Conservation (phyloP, 2,888 invertebrate species). For the Salticus scenicus region DNA sequence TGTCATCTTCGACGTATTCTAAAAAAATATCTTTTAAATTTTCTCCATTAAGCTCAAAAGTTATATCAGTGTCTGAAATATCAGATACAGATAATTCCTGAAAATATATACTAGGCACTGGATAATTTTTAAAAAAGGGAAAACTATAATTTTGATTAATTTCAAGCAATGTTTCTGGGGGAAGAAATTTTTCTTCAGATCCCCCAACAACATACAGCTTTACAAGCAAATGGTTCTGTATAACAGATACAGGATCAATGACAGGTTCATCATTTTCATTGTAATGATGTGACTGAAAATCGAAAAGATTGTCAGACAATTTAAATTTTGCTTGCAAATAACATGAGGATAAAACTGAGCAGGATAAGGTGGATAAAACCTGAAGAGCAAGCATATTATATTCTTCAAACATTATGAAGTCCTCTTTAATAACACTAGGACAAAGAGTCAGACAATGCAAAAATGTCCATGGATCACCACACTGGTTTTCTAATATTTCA, state of each 20-base stretch:
- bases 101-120: conserved; percentile 25
- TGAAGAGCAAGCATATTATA: conserved; percentile 38
- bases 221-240: conserved; percentile 41
- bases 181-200: conserved; percentile 29
- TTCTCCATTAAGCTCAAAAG: neutral
- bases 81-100: neutral
- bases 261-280: conserved; percentile 15
- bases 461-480: neutral
- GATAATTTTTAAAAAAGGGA: conserved; percentile 36
- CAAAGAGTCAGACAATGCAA: conserved; percentile 35
- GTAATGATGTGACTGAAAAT: conserved; percentile 7
- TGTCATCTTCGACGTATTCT: neutral
- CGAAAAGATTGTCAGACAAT: conserved; percentile 20
- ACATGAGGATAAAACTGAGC: conserved; percentile 42
- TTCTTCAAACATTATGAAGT: conserved; percentile 30
- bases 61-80: neutral
- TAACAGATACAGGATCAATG: conserved; percentile 36
- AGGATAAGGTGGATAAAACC: conserved; percentile 35
- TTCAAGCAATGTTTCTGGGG: conserved; percentile 20
- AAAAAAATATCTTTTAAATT: conserved; percentile 29
- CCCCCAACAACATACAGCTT: conserved; percentile 46
- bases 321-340: conserved; percentile 30
- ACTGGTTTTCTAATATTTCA: conserved; percentile 1
- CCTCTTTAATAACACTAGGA: conserved; percentile 17
- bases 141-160: conserved; percentile 23